A percentile compares a stretch with the other conserved stretches of the same genome.
phyloP scores from a whole-genome alignment of 2,113 vertebrate genomes.

The Eurypyga helias region DNA sequence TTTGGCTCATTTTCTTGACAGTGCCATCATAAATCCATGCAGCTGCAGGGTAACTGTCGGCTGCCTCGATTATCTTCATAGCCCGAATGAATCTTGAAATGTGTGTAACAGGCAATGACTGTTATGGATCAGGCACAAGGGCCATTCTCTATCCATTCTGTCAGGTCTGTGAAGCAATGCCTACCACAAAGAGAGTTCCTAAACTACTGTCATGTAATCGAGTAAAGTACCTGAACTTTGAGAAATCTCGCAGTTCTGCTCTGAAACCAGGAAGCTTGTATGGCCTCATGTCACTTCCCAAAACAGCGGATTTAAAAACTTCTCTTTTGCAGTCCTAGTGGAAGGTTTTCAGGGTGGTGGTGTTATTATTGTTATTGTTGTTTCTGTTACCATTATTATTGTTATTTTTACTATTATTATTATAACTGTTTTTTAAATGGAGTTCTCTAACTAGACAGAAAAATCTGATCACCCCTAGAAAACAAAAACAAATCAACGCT shows the following conservation, averaged over 20 bases:
- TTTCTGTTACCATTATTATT: too few relatives aligned
- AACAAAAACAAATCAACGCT: not conserved
- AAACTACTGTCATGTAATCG: constrained; percentile 87
- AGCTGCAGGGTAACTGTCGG: constrained; percentile 99
- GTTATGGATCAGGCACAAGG: constrained; percentile 99
- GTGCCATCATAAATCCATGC: constrained; percentile 99
- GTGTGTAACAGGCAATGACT: constrained; percentile 99
- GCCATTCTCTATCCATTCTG: constrained; percentile 90
- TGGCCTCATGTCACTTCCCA: not conserved
- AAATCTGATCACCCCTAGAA: not conserved
- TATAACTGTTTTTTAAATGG: not conserved
- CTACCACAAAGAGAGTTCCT: constrained; percentile 86
- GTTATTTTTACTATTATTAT: not conserved
- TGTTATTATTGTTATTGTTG: not conserved
- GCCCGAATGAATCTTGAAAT: constrained; percentile 99
- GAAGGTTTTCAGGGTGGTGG: not conserved
- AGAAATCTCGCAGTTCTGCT: constrained; percentile 70
- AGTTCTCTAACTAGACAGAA: not conserved
- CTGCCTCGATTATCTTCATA: constrained; percentile 99
- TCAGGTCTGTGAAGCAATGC: constrained; percentile 84
- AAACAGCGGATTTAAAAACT: accelerated
- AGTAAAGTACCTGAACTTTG: constrained; percentile 89
- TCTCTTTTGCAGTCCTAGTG: not conserved
- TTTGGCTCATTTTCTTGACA: constrained; percentile 99
- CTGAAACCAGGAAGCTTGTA: constrained; percentile 29